phyloP scores from a whole-genome alignment of 2,113 vertebrate genomes.

The Pteronura brasiliensis region DNA sequence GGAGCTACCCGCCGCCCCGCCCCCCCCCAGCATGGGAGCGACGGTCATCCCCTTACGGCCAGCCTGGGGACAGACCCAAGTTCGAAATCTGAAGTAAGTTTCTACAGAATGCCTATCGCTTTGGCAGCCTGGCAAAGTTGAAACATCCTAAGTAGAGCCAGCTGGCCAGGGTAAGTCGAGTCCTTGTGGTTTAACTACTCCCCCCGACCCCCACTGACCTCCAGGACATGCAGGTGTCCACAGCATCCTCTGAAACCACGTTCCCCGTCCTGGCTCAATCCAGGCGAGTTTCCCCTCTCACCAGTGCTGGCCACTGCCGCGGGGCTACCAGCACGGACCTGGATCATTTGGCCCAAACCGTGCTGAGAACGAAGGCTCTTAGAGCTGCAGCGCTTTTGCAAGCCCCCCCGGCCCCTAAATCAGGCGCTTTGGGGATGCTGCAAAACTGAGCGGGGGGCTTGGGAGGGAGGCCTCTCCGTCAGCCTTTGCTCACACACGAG shows the following conservation, averaged over 20 bases:
- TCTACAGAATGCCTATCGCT: not conserved
- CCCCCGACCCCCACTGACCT: not conserved
- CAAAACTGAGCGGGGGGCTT: not conserved
- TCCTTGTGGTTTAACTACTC: not conserved
- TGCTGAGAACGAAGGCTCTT: not conserved
- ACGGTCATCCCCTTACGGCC: not conserved
- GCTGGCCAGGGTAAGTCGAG: not conserved
- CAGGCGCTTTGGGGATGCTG: not conserved
- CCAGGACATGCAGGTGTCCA: not conserved
- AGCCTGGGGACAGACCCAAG: not conserved
- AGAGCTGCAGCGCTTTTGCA: not conserved
- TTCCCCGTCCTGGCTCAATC: not conserved
- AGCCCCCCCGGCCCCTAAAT: fast-evolving
- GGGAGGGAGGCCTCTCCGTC: too few species aligned
- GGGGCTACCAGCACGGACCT: not conserved
- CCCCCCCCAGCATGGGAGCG: not conserved
- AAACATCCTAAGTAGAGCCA: too few species aligned
- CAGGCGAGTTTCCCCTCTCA: not conserved
- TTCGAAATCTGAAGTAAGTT: not conserved
- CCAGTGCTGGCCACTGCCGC: fast-evolving
- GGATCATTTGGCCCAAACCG: not conserved
- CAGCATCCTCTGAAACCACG: not conserved
- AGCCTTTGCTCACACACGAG: not conserved
- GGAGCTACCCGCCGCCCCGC: not conserved
- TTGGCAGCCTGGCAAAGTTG: not conserved